Base-by-base conservation (phyloP, 2,797 vertebrate species). In the Darevskia mixta region DNA sequence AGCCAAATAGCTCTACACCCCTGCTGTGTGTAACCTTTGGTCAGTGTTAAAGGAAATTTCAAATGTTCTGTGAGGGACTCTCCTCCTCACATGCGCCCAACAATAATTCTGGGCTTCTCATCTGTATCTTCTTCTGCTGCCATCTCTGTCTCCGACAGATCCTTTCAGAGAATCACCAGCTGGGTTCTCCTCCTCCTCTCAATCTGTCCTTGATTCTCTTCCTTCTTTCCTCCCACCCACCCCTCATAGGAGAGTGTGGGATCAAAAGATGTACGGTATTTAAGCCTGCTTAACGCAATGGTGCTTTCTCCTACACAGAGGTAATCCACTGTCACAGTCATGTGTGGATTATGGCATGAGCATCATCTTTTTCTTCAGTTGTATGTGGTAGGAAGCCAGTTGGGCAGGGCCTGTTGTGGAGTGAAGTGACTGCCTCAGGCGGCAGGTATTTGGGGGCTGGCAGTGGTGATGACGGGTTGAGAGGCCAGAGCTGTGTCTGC, bases 51-150 rank as follows among this genome's bases (percentile, higher is more conserved):
- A 38, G 38, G 61, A 41, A 27, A 67, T 67, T 38, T 66, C 20
- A 64, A 27, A 7, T 66, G 1, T 41, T 64, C 61, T 64, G 61
- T 17, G 38, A 29, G 38, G 27, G 2, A 2, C 80, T 67, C 61
- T 66, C 27, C 20, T 27, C 58, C 5, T 25, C 5, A n/a, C 27
- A 11, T 0, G 7, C 15, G 8, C 38, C 17, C 13, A n/a, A 15
- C 13, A 10, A 25, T 55, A 17, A 29, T 25, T 41, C 27, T 83
- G 82, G 5, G 8, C 58, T 80, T 41, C 5, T 41, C 80, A 35
- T 27, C 64, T 17, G 11, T 27, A 18, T n/a, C 79, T 2, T n/a
- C 79, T 2, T 2, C 17, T 1, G 4, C 23, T 23, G 0, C 0
- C 27, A 17, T 43, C 45, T 0, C 3, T 43, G 0, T 78, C 6